Evolutionary conservation across 2,888 invertebrate genomes (phyloP), one percentile per base, ranked within the genome.

Genomic region (Drosophila nr. perissopoda): DNA sequence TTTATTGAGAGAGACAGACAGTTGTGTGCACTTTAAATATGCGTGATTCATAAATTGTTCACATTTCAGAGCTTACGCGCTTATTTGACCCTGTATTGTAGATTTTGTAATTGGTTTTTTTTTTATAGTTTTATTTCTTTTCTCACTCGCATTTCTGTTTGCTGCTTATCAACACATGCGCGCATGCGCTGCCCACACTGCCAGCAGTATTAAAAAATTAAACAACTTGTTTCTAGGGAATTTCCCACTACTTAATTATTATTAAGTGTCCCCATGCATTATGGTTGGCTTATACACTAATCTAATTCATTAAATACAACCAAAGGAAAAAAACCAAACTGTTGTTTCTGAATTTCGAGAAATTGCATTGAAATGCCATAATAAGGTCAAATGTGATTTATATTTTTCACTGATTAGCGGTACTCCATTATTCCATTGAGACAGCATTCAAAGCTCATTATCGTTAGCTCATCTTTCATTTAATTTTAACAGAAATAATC

Each of bases 61-160:
- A 61, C 72, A 74, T 84, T 82, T 85, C 70, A 79, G 68, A 63
- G 68, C 72, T 64, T 70, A 71, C 65, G 74, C 76, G 72, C 63
- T 77, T 74, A 74, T 63, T 74, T 88, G 83, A 88, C 90, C 90
- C 88, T 88, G 88, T 83, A 66, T 76, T 73, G 74, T 68, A 74
- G 82, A 87, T 85, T 84, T 85, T 83, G 84, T 83, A 84, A 84
- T 86, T 82, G 80, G 62, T 52, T 69, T 74, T 64, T 72, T 59
- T 51, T 33, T 52, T 52, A 29, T 7, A 16, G 21, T 21, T 42
- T 42, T 21, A 21, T 31, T 34, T 57, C 53, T 36, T 57, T 52
- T 66, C 46, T 21, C 42, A 27, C 29, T 36, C 57, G 54, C 42
- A 66, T 76, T 49, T 31, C 40, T 68, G 70, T 60, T 70, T 70